Percentiles rank a stretch among this genome's conserved stretches.
Conservation (phyloP, 1,140 invertebrate genomes). For the Eurytemora carolleeae region DNA sequence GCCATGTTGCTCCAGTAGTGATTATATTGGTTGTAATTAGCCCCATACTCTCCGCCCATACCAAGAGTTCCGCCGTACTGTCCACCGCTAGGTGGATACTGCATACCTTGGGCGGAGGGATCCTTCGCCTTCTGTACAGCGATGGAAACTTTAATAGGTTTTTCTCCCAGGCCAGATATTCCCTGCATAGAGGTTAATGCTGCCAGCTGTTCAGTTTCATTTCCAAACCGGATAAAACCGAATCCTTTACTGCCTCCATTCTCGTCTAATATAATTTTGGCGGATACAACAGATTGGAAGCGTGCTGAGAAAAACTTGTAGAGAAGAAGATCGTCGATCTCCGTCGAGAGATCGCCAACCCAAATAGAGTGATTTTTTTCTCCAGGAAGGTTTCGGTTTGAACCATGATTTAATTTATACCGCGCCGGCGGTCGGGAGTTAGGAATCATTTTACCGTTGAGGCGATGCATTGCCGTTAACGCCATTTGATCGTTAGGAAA, state of each 20-base stretch:
- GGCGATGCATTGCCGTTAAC: conserved; percentile 76
- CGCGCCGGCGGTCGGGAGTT: conserved; percentile 46
- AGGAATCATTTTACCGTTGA: conserved; percentile 90
- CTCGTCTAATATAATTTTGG: conserved; percentile 72
- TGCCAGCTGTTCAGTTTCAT: conserved; percentile 80
- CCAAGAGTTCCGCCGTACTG: too few relatives aligned
- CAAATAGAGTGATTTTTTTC: conserved; percentile 81
- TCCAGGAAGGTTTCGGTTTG: conserved; percentile 25
- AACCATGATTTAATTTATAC: conserved; percentile 64
- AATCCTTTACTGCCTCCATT: conserved; percentile 82
- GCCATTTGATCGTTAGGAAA: conserved; percentile 79
- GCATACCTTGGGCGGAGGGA: too few relatives aligned
- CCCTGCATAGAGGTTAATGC: conserved; percentile 48
- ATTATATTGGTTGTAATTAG: not conserved
- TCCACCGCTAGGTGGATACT: too few relatives aligned
- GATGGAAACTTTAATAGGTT: conserved; percentile 53
- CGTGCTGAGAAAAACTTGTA: conserved; percentile 75
- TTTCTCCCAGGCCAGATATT: conserved; percentile 37
- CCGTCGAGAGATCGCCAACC: conserved; percentile 78
- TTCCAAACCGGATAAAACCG: conserved; percentile 85
- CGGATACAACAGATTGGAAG: conserved; percentile 79
- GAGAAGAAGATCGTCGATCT: conserved; percentile 83
- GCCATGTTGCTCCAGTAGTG: not conserved
- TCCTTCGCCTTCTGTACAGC: not conserved
- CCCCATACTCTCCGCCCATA: not conserved